Percentiles rank a stretch among this genome's conserved stretches.
Evolutionary conservation across 2,797 vertebrate species (phyloP).

Genomic region (Rhadinocentrus ornatus): DNA sequence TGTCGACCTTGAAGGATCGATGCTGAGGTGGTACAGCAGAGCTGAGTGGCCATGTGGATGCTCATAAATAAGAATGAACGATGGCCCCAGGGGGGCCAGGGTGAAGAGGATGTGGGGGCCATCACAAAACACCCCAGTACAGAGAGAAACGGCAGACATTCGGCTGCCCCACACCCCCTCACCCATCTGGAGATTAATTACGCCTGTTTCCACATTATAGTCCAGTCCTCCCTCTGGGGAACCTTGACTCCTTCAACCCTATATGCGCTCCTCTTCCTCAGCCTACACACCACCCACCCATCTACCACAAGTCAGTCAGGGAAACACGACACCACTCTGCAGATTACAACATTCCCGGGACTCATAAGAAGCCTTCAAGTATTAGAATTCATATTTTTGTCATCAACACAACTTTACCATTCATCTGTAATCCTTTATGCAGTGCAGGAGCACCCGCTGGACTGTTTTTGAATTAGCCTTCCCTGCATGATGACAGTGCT

Average conservation of each 20-base stretch:
- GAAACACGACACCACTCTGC: constrained; percentile 31
- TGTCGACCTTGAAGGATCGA: constrained; percentile 83
- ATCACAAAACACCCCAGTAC: constrained; percentile 68
- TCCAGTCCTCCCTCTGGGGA: constrained; percentile 61
- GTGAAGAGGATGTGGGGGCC: constrained; percentile 57
- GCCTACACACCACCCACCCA: constrained; percentile 33
- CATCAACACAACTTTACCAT: constrained; percentile 30
- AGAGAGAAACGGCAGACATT: constrained; percentile 64
- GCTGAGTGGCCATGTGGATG: constrained; percentile 75
- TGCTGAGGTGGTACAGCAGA: constrained; percentile 72
- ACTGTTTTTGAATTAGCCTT: constrained; percentile 57
- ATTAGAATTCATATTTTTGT: constrained; percentile 42
- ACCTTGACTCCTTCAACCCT: constrained; percentile 73
- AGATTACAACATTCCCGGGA: constrained; percentile 56
- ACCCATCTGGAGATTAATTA: constrained; percentile 81
- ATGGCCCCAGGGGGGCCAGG: constrained; percentile 72
- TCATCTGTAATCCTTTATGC: constrained; percentile 53
- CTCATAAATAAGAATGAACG: constrained; percentile 88
- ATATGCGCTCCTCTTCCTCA: constrained; percentile 39
- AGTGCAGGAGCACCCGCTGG: constrained; percentile 29
- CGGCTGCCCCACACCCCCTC: constrained; percentile 55
- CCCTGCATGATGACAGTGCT: constrained; percentile 58
- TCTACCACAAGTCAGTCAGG: constrained; percentile 36
- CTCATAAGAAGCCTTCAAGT: constrained; percentile 22
- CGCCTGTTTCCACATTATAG: constrained; percentile 73